These are phyloP conservation scores for Aptenodytes forsteri DNA, from an alignment of 2,113 vertebrate species.

Conservation along the genomic window DNA sequence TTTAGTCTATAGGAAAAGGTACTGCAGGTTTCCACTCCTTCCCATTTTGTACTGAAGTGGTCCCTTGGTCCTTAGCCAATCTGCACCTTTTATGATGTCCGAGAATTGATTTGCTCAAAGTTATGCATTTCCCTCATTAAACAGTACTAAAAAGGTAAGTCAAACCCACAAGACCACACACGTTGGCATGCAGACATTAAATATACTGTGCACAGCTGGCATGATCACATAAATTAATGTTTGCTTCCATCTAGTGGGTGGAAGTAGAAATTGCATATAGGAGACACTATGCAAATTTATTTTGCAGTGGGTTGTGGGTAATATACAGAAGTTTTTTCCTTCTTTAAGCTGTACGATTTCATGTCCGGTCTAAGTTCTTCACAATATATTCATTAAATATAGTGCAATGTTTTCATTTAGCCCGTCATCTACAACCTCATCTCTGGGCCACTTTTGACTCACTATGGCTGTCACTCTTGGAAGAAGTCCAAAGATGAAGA, in stretches of 20 bases:
- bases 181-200: neutral
- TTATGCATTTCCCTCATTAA: constrained; percentile 29
- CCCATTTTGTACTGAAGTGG: neutral
- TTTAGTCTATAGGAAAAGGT: neutral
- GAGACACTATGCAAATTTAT: neutral
- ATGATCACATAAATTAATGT: neutral
- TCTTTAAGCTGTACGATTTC: neutral
- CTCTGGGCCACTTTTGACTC: neutral
- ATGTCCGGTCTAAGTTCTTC: neutral
- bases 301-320: neutral
- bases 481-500: neutral
- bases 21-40: neutral
- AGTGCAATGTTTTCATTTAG: fast-evolving
- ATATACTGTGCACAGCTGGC: neutral
- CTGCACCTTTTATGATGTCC: constrained; percentile 11
- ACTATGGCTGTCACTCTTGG: neutral
- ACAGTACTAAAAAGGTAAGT: neutral
- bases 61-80: constrained; percentile 3
- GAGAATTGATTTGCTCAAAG: constrained; percentile 19
- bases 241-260: constrained; percentile 71
- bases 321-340: neutral
- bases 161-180: constrained; percentile 62
- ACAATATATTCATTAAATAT: fast-evolving
- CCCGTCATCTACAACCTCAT: neutral
- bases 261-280: neutral